Evolutionary conservation across 2,113 vertebrate genomes (phyloP).

Genomic region (Suncus etruscus): DNA sequence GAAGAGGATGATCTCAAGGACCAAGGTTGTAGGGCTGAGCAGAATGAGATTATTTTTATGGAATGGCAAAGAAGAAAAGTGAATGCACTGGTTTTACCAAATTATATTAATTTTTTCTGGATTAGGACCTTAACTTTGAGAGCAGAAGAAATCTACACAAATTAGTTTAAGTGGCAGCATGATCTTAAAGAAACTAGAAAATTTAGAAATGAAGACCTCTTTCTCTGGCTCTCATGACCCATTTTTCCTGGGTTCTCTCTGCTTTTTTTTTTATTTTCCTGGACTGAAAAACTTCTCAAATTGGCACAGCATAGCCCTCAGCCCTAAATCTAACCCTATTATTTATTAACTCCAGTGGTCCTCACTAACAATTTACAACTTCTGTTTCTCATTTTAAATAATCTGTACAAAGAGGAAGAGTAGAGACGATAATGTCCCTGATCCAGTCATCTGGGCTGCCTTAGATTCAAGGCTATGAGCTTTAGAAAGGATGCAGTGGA

Average conservation of each 20-base stretch:
- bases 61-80: background rate
- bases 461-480: background rate
- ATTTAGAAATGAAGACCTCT: background rate
- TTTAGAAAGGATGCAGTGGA: background rate
- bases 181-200: background rate
- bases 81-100: background rate
- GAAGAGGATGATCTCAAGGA: background rate
- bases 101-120: background rate
- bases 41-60: background rate
- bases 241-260: background rate
- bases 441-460: background rate
- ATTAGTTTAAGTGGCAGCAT: background rate
- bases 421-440: background rate
- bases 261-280: background rate
- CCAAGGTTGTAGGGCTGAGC: background rate
- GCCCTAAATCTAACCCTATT: background rate
- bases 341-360: background rate
- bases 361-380: background rate
- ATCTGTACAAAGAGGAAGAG: background rate
- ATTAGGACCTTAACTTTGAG: slow-evolving; percentile 18
- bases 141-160: slow-evolving; percentile 16
- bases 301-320: background rate
- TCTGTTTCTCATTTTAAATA: background rate
- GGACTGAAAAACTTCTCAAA: background rate
- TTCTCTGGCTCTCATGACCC: background rate